phyloP scores from a whole-genome alignment of 1,140 invertebrate genomes.

The Bathynomus jamesi region DNA sequence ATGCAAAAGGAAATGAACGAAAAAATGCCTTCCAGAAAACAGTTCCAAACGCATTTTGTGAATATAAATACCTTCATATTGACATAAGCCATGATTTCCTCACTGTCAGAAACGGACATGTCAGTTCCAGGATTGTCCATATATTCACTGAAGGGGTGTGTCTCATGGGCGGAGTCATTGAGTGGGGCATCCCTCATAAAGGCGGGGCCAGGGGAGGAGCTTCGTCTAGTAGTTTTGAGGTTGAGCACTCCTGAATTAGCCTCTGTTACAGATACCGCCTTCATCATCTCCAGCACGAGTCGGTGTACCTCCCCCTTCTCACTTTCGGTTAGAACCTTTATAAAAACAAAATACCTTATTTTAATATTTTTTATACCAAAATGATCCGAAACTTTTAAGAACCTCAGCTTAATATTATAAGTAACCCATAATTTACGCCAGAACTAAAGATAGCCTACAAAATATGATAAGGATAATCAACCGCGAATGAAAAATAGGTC shows the following conservation, averaged over 20 bases:
- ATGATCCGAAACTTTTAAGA: no score
- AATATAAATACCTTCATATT: constrained; percentile 36
- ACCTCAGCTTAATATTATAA: no score
- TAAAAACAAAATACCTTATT: neutral
- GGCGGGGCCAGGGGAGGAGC: neutral
- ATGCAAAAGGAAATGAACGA: no score
- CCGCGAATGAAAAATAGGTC: no score
- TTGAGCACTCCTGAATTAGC: constrained; percentile 35
- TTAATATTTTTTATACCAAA: no score
- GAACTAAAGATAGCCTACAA: no score
- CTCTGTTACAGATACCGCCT: constrained; percentile 34
- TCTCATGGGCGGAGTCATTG: constrained; percentile 16
- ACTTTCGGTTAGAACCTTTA: constrained; percentile 28
- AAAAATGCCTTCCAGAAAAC: no score
- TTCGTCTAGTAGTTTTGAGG: constrained; percentile 25
- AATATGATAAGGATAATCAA: no score
- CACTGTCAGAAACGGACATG: constrained; percentile 34
- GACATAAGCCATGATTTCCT: constrained; percentile 37
- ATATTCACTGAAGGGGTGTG: constrained; percentile 35
- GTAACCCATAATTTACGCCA: no score
- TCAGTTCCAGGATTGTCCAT: constrained; percentile 35
- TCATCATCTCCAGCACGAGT: constrained; percentile 37
- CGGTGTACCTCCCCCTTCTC: constrained; percentile 35
- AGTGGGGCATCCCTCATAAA: neutral
- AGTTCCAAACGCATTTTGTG: no score